These are phyloP conservation scores for Osedax fenrisi DNA, from an alignment of 2,888 invertebrate genomes.

Conservation along the genomic window DNA sequence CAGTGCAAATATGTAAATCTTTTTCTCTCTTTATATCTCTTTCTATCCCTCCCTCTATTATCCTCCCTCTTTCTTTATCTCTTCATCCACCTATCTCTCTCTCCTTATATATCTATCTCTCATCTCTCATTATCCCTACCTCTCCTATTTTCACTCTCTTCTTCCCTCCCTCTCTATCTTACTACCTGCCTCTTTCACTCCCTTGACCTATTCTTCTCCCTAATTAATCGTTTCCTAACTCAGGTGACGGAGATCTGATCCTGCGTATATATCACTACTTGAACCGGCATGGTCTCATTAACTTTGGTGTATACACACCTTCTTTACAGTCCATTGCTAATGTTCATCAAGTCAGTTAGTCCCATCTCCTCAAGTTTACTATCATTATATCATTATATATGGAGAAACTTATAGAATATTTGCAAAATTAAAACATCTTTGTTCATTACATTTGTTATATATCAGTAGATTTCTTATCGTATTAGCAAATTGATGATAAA, in stretches of 20 bases:
- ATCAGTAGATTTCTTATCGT: too few species aligned
- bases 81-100: neutral
- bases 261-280: constrained; percentile 76
- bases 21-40: too few species aligned
- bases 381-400: too few species aligned
- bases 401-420: too few species aligned
- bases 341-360: too few species aligned
- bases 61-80: neutral
- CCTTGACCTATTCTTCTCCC: neutral
- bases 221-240: neutral
- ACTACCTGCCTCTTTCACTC: neutral
- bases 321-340: too few species aligned
- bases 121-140: neutral
- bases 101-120: too few species aligned
- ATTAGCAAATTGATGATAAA: too few species aligned
- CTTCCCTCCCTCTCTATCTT: neutral
- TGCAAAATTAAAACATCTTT: too few species aligned
- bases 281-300: constrained; percentile 88
- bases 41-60: neutral
- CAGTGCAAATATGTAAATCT: too few species aligned
- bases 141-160: neutral
- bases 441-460: too few species aligned
- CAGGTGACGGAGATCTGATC: constrained; percentile 65
- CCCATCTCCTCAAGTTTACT: too few species aligned
- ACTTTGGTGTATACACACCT: constrained; percentile 89